A percentile compares a stretch with the other conserved stretches of the same genome.
phyloP scores from a whole-genome alignment of 2,888 invertebrate genomes.

The Mesorhabditis sp. region DNA sequence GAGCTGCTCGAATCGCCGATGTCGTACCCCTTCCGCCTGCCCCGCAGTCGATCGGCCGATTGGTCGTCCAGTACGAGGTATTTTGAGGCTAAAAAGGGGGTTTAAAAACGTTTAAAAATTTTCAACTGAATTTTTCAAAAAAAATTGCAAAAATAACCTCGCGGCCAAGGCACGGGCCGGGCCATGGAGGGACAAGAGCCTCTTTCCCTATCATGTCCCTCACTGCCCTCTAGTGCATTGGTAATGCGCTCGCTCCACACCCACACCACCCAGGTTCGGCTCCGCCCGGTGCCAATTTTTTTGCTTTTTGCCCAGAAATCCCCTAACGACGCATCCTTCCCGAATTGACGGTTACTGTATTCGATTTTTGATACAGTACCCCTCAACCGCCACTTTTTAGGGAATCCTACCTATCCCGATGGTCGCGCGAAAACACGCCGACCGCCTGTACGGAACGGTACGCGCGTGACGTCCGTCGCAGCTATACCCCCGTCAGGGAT shows the following conservation, averaged over 20 bases:
- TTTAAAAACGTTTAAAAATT: background rate
- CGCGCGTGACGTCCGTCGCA: conserved; percentile 46
- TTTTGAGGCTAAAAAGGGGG: background rate
- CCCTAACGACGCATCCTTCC: too few relatives aligned
- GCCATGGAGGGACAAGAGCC: too few relatives aligned
- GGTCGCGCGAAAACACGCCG: conserved; percentile 57
- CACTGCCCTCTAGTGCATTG: too few relatives aligned
- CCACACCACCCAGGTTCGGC: too few relatives aligned
- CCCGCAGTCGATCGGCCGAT: conserved; percentile 36
- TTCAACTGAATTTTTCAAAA: too few relatives aligned
- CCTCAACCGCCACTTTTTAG: conserved; percentile 18
- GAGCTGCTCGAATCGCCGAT: background rate
- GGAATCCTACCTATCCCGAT: conserved; percentile 53
- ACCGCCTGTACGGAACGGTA: conserved; percentile 43
- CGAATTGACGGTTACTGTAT: too few relatives aligned
- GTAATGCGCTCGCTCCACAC: too few relatives aligned
- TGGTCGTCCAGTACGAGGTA: conserved; percentile 26
- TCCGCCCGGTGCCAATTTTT: too few relatives aligned
- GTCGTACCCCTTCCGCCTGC: conserved; percentile 1
- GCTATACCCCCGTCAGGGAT: conserved; percentile 55
- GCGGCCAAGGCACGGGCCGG: too few relatives aligned
- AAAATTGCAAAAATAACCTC: too few relatives aligned
- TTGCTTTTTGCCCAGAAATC: too few relatives aligned
- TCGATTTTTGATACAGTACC: background rate
- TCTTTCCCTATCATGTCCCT: too few relatives aligned